Evolutionary conservation across 2,797 vertebrate genomes (phyloP), one percentile per base, ranked within the genome.

Genomic region (Chelon labrosus): DNA sequence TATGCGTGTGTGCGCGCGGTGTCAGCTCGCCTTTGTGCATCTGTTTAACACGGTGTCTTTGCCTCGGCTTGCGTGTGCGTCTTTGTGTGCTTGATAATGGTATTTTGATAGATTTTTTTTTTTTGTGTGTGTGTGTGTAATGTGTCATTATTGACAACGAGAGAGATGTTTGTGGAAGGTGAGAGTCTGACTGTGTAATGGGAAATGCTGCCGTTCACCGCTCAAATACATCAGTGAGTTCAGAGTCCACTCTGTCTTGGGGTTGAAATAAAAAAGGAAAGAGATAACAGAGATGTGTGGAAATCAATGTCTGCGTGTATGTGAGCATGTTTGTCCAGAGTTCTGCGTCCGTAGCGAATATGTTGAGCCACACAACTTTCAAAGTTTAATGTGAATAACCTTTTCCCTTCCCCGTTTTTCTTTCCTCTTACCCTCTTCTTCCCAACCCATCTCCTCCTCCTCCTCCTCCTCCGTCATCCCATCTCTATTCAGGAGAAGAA

Each of bases 401-500:
- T 7, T 53, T 55, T 66, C 37, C 74, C 41, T 31, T 14, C 55
- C 41, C 51, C 54, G 50, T 44, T 20, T 74, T 5, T 66, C 71
- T n/a, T 47, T 47, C 6, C 41, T 59, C 51, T 60, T 49, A 7
- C 37, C 19, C 27, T 41, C 13, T 2, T 2, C 37, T 60, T 11
- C 70, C 19, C 11, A 19, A 41, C 42, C 5, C 58, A 27, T 27
- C 27, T 67, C 66, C 51, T 7, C 31, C 50, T 9, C 22, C 39
- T 22, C 58, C 27, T 67, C 58, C 27, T 67, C 66, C 51, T 7
- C 27, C 50, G 0, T 42, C 38, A 42, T 9, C 22, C 39, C 10
- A 10, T 73, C 20, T 73, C 51, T 31, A 5, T 70, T 46, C 83
- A 96, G 94, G 95, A 95, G 79, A 96, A 96, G 88, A 95, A 94